A percentile compares a stretch with the other conserved stretches of the same genome.
phyloP scores from a whole-genome alignment of 1,140 invertebrate genomes.

The Drosophila grimshawi region DNA sequence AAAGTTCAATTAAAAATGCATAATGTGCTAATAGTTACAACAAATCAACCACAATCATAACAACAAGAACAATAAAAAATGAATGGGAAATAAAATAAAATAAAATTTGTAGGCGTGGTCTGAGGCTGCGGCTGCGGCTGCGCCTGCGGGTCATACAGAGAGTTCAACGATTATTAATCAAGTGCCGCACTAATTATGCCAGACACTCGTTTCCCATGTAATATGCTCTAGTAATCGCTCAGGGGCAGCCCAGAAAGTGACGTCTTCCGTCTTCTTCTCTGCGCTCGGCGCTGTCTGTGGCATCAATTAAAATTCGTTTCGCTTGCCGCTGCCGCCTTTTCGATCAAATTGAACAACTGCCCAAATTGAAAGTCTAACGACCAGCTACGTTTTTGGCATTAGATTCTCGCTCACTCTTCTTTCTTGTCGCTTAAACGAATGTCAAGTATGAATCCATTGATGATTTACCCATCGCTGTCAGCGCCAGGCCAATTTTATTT shows the following conservation, averaged over 20 bases:
- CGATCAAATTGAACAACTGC: slow-evolving; percentile 65
- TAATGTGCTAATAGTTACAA: slow-evolving; percentile 74
- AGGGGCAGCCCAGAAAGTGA: slow-evolving; percentile 14
- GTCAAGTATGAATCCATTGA: slow-evolving; percentile 81
- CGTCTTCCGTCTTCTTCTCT: slow-evolving; percentile 10
- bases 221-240: slow-evolving; percentile 32
- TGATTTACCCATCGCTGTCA: slow-evolving; percentile 42
- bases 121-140: slow-evolving; percentile 39
- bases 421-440: slow-evolving; percentile 68
- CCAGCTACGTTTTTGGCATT: slow-evolving; percentile 61
- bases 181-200: slow-evolving; percentile 76
- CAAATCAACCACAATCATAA: slow-evolving; percentile 59
- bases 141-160: slow-evolving; percentile 61
- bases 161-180: slow-evolving; percentile 81
- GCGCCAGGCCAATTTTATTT: slow-evolving; percentile 58
- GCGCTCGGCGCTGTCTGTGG: slow-evolving; percentile 43
- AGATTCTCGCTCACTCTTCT: slow-evolving; percentile 18
- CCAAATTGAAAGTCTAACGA: slow-evolving; percentile 52
- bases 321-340: slow-evolving; percentile 29
- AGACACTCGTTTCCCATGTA: slow-evolving; percentile 53
- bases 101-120: slow-evolving; percentile 30
- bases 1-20: slow-evolving; percentile 69
- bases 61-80: slow-evolving; percentile 10
- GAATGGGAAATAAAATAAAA: slow-evolving; percentile 2
- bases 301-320: slow-evolving; percentile 81